These are phyloP conservation scores for Drosophila obscura DNA, from an alignment of 1,140 invertebrate species.

Conservation along the genomic window DNA sequence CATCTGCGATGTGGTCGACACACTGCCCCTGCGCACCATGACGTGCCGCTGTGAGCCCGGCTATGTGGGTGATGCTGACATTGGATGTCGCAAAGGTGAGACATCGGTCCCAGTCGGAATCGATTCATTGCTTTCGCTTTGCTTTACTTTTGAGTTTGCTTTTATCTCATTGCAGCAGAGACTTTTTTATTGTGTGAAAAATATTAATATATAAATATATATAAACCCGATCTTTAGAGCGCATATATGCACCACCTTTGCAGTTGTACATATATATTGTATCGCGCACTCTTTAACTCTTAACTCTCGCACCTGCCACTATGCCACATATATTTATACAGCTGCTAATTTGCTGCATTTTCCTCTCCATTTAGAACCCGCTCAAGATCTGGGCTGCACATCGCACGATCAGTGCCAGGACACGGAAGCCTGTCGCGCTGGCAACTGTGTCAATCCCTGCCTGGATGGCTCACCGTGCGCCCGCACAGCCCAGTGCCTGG, in stretches of 20 bases:
- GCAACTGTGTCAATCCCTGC: slow-evolving; percentile 91
- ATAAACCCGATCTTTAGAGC: slow-evolving; percentile 26
- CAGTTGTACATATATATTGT: slow-evolving; percentile 40
- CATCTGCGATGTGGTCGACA: slow-evolving; percentile 92
- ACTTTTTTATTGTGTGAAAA: slow-evolving; percentile 35
- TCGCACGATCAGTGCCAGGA: slow-evolving; percentile 89
- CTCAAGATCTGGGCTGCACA: slow-evolving; percentile 87
- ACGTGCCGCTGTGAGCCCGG: slow-evolving; percentile 92
- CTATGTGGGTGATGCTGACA: slow-evolving; percentile 92
- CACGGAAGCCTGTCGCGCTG: slow-evolving; percentile 89
- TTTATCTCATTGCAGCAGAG: slow-evolving; percentile 70
- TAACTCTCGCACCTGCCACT: slow-evolving; percentile 58
- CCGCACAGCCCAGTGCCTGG: slow-evolving; percentile 90
- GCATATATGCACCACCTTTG: slow-evolving; percentile 29
- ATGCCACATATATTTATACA: not conserved
- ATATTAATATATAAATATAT: slow-evolving; percentile 30
- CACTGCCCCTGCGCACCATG: slow-evolving; percentile 93
- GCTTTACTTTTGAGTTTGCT: slow-evolving; percentile 69
- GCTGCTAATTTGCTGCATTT: slow-evolving; percentile 20
- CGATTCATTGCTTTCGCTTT: not conserved
- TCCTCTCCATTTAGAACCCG: slow-evolving; percentile 75
- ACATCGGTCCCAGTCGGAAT: not conserved
- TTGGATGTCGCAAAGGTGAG: slow-evolving; percentile 89
- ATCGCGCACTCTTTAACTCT: slow-evolving; percentile 71
- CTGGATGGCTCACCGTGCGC: slow-evolving; percentile 90